A percentile compares a stretch with the other conserved stretches of the same genome.
Conservation (phyloP, 1,140 invertebrate genomes). For the Drosophila leontia region DNA sequence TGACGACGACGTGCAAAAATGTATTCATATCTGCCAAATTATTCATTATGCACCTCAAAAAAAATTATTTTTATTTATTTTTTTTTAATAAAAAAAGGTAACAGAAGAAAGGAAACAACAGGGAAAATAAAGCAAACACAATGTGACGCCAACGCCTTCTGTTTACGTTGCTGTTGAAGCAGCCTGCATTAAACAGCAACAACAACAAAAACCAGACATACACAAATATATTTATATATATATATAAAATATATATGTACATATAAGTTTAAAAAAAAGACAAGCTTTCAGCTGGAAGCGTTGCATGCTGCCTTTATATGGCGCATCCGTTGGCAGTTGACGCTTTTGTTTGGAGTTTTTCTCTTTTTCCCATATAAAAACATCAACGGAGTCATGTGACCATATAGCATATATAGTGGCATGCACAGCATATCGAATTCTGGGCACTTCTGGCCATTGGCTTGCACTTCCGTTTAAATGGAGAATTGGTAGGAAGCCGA, state of each 20-base stretch:
- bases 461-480: slow-evolving; percentile 71
- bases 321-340: slow-evolving; percentile 55
- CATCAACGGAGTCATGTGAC: slow-evolving; percentile 50
- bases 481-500: slow-evolving; percentile 7
- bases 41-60: slow-evolving; percentile 55
- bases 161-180: slow-evolving; percentile 21
- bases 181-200: slow-evolving; percentile 60
- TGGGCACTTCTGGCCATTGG: slow-evolving; percentile 74
- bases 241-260: neutral
- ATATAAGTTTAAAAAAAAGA: slow-evolving; percentile 19
- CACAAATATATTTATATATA: neutral
- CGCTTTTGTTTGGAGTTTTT: slow-evolving; percentile 55
- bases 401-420: slow-evolving; percentile 42
- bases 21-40: slow-evolving; percentile 67
- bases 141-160: slow-evolving; percentile 48
- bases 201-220: neutral
- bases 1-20: slow-evolving; percentile 74
- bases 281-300: slow-evolving; percentile 40
- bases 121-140: slow-evolving; percentile 33
- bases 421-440: slow-evolving; percentile 62
- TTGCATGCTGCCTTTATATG: slow-evolving; percentile 57
- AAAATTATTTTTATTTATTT: neutral
- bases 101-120: slow-evolving; percentile 17
- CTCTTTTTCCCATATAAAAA: slow-evolving; percentile 52
- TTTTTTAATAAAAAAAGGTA: slow-evolving; percentile 1